A percentile compares a stretch with the other conserved stretches of the same genome.
These are phyloP conservation scores for Euplexia lucipara DNA, from an alignment of 2,888 invertebrate genomes.

Conservation along the genomic window DNA sequence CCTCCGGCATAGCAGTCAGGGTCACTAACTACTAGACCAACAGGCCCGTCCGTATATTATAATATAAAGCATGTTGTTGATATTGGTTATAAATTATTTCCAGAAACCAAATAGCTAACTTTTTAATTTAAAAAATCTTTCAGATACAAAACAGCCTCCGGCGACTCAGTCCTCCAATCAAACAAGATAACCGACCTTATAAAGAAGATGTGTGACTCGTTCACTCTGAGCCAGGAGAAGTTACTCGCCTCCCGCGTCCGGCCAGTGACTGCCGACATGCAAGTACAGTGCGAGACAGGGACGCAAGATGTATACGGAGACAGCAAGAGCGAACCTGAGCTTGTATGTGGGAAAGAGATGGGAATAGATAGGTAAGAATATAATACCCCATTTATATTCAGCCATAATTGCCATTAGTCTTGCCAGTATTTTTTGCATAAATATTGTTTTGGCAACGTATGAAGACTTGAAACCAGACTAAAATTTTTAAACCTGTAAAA, in stretches of 20 bases:
- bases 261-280: conserved; percentile 79
- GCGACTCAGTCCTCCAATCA: conserved; percentile 79
- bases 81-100: too few species aligned
- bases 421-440: too few species aligned
- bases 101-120: conserved; percentile 1
- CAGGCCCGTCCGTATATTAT: too few species aligned
- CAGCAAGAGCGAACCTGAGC: neutral
- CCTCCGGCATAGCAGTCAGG: too few species aligned
- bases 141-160: conserved; percentile 84
- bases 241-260: conserved; percentile 67
- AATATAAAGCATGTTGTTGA: too few species aligned
- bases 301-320: neutral
- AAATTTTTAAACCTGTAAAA: too few species aligned
- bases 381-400: too few species aligned
- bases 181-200: conserved; percentile 84
- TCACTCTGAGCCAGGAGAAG: conserved; percentile 80
- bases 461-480: too few species aligned
- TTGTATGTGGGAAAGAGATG: conserved; percentile 50
- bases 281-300: conserved; percentile 78
- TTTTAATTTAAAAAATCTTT: conserved; percentile 13
- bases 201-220: conserved; percentile 85
- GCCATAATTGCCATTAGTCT: too few species aligned
- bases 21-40: too few species aligned
- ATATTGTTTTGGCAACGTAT: too few species aligned
- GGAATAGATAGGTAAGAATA: conserved; percentile 45